These are phyloP conservation scores for Peromyscus melanophrys DNA, from an alignment of 2,797 vertebrate species.

Conservation along the genomic window DNA sequence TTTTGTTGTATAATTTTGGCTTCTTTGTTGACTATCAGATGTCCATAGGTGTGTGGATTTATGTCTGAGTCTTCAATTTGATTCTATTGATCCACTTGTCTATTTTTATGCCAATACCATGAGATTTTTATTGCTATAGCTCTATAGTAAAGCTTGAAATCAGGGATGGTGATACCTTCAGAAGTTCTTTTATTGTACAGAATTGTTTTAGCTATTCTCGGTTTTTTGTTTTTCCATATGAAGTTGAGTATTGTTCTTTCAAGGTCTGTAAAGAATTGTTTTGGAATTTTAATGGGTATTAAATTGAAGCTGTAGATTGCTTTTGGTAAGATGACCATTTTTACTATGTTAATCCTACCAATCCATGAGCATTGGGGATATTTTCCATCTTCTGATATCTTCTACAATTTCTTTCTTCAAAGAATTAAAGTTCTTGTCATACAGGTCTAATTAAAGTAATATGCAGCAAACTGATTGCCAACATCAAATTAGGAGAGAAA, in stretches of 20 bases:
- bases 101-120: not conserved
- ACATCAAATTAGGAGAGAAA: not conserved
- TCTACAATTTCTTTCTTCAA: not conserved
- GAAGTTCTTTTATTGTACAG: not conserved
- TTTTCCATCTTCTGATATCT: not conserved
- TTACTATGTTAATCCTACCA: too few species aligned
- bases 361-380: not conserved
- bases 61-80: not conserved
- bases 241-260: too few species aligned
- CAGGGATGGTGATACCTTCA: not conserved
- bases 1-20: not conserved
- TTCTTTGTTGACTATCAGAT: not conserved
- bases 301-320: too few species aligned
- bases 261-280: too few species aligned
- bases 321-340: too few species aligned
- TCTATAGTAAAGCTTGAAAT: not conserved
- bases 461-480: not conserved
- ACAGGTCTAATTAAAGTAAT: not conserved
- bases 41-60: not conserved
- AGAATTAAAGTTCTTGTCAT: not conserved
- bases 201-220: not conserved
- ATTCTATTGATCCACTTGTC: not conserved
- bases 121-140: not conserved
- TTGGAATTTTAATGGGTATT: too few species aligned
- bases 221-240: not conserved